These are phyloP conservation scores for Actinernus sp. DNA, from an alignment of 92 coral and sea anemone genomes.

Conservation along the genomic window DNA sequence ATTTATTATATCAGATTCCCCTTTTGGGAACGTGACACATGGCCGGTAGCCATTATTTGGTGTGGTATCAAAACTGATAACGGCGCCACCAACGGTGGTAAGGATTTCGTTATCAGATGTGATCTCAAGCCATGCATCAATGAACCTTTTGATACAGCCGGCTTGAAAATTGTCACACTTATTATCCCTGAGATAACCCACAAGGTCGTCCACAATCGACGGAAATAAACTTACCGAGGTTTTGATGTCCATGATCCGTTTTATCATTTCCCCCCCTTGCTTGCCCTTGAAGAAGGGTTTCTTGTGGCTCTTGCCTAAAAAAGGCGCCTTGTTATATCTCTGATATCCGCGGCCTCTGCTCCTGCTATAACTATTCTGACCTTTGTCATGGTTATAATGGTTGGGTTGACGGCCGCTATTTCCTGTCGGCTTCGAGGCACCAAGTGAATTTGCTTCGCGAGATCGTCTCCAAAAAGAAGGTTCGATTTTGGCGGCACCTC, in stretches of 20 bases:
- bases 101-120: constrained; percentile 1
- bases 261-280: background rate
- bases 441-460: no score
- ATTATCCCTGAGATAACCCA: background rate
- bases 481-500: background rate
- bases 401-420: no score
- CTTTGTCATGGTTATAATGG: no score
- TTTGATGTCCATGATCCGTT: constrained; percentile 7
- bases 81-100: background rate
- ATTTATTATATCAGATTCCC: no score
- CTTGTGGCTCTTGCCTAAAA: constrained; percentile 1
- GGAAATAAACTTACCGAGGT: constrained; percentile 20
- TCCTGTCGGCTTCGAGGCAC: no score
- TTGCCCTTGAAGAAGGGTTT: background rate
- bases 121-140: constrained; percentile 5
- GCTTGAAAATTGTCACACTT: constrained; percentile 11
- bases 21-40: background rate
- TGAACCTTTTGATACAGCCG: background rate
- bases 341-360: no score
- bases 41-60: constrained; percentile 13
- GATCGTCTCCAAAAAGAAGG: constrained; percentile 41
- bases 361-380: no score
- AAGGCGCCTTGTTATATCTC: no score
- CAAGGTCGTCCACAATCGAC: background rate
- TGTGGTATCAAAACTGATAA: background rate